Evolutionary conservation across 2,888 invertebrate species (phyloP).

Genomic region (Electrophaes corylata): DNA sequence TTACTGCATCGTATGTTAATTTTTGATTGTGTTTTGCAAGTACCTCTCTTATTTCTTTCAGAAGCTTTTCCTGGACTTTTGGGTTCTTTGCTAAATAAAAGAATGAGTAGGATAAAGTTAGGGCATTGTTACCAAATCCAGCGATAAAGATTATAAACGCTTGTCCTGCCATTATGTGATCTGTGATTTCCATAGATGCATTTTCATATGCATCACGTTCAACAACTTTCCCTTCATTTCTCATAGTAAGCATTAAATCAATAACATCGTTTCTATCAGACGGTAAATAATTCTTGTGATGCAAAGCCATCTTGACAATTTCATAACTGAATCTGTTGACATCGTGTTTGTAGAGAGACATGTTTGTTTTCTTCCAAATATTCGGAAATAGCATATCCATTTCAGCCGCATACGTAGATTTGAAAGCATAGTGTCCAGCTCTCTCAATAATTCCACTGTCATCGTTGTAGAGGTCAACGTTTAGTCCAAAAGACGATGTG

Average conservation of each 20-base stretch:
- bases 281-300: constrained; percentile 25
- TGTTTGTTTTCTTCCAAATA: constrained; percentile 38
- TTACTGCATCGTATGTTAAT: constrained; percentile 63
- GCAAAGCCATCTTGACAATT: constrained; percentile 39
- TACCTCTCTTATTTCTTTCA: constrained; percentile 56
- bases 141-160: constrained; percentile 68
- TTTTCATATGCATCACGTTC: constrained; percentile 22
- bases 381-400: constrained; percentile 49
- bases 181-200: constrained; percentile 47
- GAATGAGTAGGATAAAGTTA: constrained; percentile 58
- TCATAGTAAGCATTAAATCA: constrained; percentile 44
- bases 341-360: constrained; percentile 41
- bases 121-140: constrained; percentile 71
- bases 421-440: constrained; percentile 40
- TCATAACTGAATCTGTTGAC: constrained; percentile 43
- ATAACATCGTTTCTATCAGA: constrained; percentile 38
- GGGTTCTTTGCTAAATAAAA: constrained; percentile 65
- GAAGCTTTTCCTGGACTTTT: constrained; percentile 60
- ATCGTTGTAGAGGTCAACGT: constrained; percentile 44
- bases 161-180: constrained; percentile 62
- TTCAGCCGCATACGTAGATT: constrained; percentile 42
- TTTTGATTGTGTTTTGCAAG: constrained; percentile 52
- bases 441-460: constrained; percentile 38
- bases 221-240: constrained; percentile 29
- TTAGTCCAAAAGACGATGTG: constrained; percentile 42